These are phyloP conservation scores for Eulemur macaco DNA, from an alignment of 2,113 vertebrate species.

Conservation along the genomic window DNA sequence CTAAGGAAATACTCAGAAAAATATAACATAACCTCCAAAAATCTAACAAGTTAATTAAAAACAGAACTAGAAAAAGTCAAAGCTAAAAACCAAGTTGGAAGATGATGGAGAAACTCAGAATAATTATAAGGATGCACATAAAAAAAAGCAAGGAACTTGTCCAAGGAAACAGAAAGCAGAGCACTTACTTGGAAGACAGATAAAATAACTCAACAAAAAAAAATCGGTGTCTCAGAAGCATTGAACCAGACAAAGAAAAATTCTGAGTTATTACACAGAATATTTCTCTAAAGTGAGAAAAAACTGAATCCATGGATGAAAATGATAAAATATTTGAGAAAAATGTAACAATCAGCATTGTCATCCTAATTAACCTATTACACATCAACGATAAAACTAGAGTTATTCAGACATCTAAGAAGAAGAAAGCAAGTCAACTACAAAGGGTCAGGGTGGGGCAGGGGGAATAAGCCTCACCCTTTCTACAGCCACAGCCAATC, in stretches of 20 bases:
- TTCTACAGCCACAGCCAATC: not conserved
- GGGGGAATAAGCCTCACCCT: not conserved
- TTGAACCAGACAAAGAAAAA: not conserved
- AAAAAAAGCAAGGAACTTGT: not conserved
- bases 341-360: not conserved
- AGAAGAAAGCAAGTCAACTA: not conserved
- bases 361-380: not conserved
- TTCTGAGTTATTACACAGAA: not conserved
- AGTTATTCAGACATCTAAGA: not conserved
- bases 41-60: not conserved
- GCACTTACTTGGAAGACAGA: not conserved
- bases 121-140: not conserved
- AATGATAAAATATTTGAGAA: not conserved
- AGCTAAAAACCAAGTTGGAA: slow-evolving; percentile 14
- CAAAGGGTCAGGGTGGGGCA: not conserved
- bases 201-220: not conserved
- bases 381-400: not conserved
- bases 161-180: not conserved
- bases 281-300: not conserved
- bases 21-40: not conserved
- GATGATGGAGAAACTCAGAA: not conserved
- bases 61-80: not conserved
- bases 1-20: slow-evolving; percentile 10
- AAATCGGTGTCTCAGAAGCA: not conserved
- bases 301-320: not conserved